Percentiles rank a stretch among this genome's conserved stretches.
phyloP scores from a whole-genome alignment of 2,797 vertebrate genomes.

The Hoplostethus mediterraneus region DNA sequence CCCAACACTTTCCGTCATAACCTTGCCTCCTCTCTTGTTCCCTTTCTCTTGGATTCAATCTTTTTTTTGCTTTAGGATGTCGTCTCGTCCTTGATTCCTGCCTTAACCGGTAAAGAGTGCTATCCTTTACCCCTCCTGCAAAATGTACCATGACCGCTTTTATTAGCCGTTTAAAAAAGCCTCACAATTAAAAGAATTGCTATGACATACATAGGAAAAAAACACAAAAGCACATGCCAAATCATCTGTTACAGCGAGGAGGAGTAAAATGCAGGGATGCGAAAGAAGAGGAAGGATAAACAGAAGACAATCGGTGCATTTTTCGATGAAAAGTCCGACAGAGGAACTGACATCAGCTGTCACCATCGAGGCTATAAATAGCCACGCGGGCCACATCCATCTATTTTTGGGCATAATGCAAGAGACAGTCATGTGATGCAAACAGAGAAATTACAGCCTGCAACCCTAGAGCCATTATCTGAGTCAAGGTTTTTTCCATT shows the following conservation, averaged over 20 bases:
- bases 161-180: too few relatives aligned
- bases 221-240: slow-evolving; percentile 6
- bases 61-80: not conserved
- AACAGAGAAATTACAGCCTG: slow-evolving; percentile 37
- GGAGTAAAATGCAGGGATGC: too few relatives aligned
- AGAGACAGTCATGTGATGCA: slow-evolving; percentile 57
- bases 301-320: slow-evolving; percentile 24
- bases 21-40: slow-evolving; percentile 19
- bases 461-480: slow-evolving; percentile 15
- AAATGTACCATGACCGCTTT: too few relatives aligned
- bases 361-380: slow-evolving; percentile 61
- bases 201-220: slow-evolving; percentile 3
- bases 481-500: slow-evolving; percentile 21
- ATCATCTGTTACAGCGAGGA: not conserved
- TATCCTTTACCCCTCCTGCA: too few relatives aligned
- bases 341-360: slow-evolving; percentile 18
- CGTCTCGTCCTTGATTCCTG: not conserved
- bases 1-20: slow-evolving; percentile 62
- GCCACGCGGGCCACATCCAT: slow-evolving; percentile 37
- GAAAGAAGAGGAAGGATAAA: not conserved
- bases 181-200: too few relatives aligned
- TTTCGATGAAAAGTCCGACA: too few relatives aligned
- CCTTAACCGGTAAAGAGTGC: not conserved
- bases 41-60: slow-evolving; percentile 3
- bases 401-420: slow-evolving; percentile 59